These are phyloP conservation scores for Nymphalis urticae DNA, from an alignment of 2,888 invertebrate species.

Conservation along the genomic window DNA sequence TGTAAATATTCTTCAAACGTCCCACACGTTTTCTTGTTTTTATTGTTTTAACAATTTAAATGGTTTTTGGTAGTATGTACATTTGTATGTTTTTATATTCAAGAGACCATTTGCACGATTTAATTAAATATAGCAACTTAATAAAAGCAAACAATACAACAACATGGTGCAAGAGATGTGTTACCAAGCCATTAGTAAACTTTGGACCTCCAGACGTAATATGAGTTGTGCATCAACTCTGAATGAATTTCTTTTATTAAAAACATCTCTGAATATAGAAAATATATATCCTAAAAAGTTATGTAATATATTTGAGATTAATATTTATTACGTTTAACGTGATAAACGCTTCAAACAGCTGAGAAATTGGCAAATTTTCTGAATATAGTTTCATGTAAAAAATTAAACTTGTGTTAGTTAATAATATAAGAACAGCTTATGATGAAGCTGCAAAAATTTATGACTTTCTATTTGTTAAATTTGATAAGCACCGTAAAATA, in stretches of 20 bases:
- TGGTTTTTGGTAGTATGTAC: neutral
- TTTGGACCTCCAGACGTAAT: conserved; percentile 20
- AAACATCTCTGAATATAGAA: conserved; percentile 1
- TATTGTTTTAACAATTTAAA: neutral
- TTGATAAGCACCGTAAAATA: conserved; percentile 12
- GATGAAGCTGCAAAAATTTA: conserved; percentile 6
- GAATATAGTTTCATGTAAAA: no score
- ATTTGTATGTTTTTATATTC: neutral
- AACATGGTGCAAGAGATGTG: conserved; percentile 21
- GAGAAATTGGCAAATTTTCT: no score
- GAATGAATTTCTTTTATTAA: conserved; percentile 6
- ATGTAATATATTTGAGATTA: no score
- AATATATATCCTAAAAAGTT: neutral
- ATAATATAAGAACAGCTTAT: neutral
- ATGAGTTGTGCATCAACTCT: conserved; percentile 24
- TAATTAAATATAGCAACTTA: conserved; percentile 3
- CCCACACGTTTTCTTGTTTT: neutral
- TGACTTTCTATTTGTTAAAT: conserved; percentile 10
- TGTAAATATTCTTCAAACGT: no score
- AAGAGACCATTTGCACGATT: neutral
- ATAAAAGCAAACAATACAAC: conserved; percentile 25
- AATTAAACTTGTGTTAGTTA: neutral
- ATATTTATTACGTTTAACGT: no score
- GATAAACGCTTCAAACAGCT: no score
- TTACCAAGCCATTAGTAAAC: conserved; percentile 34